Evolutionary conservation across 2,113 vertebrate genomes (phyloP).

Genomic region (Mormyrus lacerda): DNA sequence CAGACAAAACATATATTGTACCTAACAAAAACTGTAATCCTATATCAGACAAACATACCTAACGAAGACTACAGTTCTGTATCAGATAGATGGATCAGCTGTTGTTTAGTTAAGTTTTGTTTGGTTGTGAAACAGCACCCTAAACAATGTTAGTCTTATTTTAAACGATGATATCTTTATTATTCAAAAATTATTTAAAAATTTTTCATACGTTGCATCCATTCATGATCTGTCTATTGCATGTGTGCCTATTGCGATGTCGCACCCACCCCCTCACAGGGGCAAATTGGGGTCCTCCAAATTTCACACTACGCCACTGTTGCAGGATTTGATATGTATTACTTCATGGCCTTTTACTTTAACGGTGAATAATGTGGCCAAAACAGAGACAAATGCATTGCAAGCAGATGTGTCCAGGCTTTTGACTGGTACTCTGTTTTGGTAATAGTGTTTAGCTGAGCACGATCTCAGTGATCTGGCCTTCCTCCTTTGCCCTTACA

Average conservation of each 20-base stretch:
- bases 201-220: too few relatives aligned
- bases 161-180: too few relatives aligned
- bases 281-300: not conserved
- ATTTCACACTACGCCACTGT: not conserved
- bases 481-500: not conserved
- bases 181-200: too few relatives aligned
- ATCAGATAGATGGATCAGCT: not conserved
- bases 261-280: too few relatives aligned
- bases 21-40: too few relatives aligned
- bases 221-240: not conserved
- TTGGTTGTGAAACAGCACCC: too few relatives aligned
- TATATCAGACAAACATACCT: too few relatives aligned
- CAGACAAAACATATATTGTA: not conserved
- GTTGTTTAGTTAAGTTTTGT: too few relatives aligned
- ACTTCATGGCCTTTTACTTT: not conserved
- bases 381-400: not conserved
- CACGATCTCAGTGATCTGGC: too few relatives aligned
- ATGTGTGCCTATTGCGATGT: not conserved
- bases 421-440: not conserved
- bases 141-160: too few relatives aligned
- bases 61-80: too few relatives aligned
- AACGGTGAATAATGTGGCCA: not conserved
- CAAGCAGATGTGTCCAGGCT: not conserved
- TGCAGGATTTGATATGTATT: not conserved
- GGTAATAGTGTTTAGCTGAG: not conserved